These are phyloP conservation scores for Saturnia japonica DNA, from an alignment of 2,888 invertebrate genomes.

Conservation along the genomic window DNA sequence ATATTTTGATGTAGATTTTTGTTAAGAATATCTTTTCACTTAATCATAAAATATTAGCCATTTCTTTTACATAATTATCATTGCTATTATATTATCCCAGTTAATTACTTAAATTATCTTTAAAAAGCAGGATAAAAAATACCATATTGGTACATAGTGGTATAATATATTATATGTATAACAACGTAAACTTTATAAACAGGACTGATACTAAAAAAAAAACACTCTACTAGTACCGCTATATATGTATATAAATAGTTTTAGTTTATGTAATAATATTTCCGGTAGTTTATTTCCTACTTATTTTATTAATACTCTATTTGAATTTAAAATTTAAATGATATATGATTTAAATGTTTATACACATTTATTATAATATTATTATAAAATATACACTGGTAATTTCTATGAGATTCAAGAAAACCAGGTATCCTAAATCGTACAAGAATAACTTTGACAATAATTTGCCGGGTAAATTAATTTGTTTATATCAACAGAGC, in stretches of 20 bases:
- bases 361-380: neutral
- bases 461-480: conserved; percentile 23
- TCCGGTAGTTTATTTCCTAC: neutral
- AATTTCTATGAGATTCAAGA: neutral
- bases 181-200: neutral
- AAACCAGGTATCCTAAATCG: neutral
- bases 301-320: neutral
- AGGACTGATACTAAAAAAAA: neutral
- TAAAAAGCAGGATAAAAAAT: no score
- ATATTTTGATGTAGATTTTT: no score
- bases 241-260: neutral
- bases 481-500: conserved; percentile 29
- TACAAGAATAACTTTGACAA: neutral
- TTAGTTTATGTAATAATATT: neutral
- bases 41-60: no score
- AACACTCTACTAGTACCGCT: neutral
- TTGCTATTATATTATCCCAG: no score
- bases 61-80: no score
- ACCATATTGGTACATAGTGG: no score
- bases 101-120: no score
- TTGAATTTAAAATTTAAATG: neutral
- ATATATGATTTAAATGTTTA: neutral
- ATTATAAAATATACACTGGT: neutral
- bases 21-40: no score
- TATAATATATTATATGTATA: no score